Conservation (phyloP, 2,888 invertebrate genomes). For the Malthinus seriepunctatus region DNA sequence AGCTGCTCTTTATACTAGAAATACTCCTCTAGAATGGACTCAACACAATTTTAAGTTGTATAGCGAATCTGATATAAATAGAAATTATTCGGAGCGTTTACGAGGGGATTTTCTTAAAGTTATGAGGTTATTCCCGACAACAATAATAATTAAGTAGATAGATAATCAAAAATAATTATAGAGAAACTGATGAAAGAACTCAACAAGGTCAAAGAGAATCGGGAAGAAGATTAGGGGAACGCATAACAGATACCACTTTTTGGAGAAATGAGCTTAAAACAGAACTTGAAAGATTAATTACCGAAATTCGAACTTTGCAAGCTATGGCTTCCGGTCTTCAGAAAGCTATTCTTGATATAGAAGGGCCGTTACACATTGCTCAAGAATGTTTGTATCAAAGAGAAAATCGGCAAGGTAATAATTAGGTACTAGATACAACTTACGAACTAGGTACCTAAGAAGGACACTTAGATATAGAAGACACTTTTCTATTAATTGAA, state of each 20-base stretch:
- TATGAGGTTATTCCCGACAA: conserved; percentile 62
- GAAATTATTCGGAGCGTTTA: conserved; percentile 76
- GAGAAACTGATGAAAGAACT: conserved; percentile 81
- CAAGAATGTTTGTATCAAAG: conserved; percentile 93
- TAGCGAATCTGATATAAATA: conserved; percentile 86
- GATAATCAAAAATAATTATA: conserved; percentile 40
- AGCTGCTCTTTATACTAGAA: conserved; percentile 85
- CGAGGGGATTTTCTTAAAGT: conserved; percentile 78
- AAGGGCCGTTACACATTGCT: conserved; percentile 88
- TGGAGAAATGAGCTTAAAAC: conserved; percentile 89
- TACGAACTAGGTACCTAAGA: too few species aligned
- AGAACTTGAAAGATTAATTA: conserved; percentile 83
- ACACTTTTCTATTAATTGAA: too few species aligned
- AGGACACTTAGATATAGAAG: too few species aligned
- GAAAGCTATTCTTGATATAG: conserved; percentile 75
- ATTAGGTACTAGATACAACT: too few species aligned
- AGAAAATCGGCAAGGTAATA: conserved; percentile 77
- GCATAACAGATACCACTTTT: conserved; percentile 89
- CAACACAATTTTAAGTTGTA: conserved; percentile 77
- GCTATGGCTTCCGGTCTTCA: conserved; percentile 74
- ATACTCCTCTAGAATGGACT: conserved; percentile 91
- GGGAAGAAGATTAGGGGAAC: conserved; percentile 84
- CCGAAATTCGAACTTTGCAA: conserved; percentile 75
- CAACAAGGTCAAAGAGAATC: conserved; percentile 81
- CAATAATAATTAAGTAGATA: neutral